Evolutionary conservation across 2,113 vertebrate species (phyloP).

Genomic region (Lamprotornis superbus): DNA sequence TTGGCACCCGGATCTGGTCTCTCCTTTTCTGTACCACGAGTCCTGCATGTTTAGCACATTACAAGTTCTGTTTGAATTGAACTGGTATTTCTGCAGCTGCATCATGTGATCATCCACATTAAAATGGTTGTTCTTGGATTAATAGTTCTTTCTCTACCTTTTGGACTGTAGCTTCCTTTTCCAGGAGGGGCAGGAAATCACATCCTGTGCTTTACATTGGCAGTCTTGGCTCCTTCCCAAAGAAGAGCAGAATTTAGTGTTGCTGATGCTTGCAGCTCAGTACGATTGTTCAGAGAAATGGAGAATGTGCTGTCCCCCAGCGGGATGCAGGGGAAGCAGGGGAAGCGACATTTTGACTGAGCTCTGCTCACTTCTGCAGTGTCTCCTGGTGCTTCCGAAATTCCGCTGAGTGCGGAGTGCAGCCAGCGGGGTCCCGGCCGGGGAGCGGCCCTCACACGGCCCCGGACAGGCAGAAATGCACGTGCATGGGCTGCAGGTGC

Average conservation of each 20-base stretch:
- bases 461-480: accelerated
- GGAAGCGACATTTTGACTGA: not conserved
- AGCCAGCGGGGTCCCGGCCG: not conserved
- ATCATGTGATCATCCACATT: slow-evolving; percentile 15
- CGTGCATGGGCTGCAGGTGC: not conserved
- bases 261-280: not conserved
- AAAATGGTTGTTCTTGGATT: slow-evolving; percentile 52
- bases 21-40: not conserved
- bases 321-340: not conserved
- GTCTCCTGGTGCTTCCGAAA: not conserved
- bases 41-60: not conserved
- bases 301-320: not conserved
- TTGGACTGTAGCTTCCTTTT: slow-evolving; percentile 46
- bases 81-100: slow-evolving; percentile 9
- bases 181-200: slow-evolving; percentile 47
- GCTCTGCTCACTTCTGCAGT: not conserved
- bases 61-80: slow-evolving; percentile 31
- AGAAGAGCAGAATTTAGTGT: not conserved
- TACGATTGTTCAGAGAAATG: not conserved
- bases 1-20: not conserved
- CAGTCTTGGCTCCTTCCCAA: slow-evolving; percentile 41
- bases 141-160: slow-evolving; percentile 54
- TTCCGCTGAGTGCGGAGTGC: not conserved
- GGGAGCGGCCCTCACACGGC: not conserved
- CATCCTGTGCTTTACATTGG: slow-evolving; percentile 28